These are phyloP conservation scores for Syngnathus floridae DNA, from an alignment of 2,113 vertebrate genomes.

Conservation along the genomic window DNA sequence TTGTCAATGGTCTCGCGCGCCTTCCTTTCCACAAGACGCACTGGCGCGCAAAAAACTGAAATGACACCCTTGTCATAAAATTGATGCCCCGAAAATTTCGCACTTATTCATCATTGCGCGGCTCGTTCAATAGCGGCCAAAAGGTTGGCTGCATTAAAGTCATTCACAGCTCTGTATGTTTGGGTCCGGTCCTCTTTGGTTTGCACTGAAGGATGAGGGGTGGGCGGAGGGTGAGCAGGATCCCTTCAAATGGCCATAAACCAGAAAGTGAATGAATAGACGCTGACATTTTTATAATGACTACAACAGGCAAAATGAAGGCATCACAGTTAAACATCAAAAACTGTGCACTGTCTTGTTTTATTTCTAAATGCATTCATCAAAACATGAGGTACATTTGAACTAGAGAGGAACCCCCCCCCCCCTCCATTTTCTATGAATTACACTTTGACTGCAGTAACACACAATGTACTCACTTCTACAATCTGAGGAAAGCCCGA, in stretches of 20 bases:
- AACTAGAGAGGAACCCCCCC: slow-evolving; percentile 3
- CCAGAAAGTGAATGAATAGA: slow-evolving; percentile 39
- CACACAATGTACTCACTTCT: not conserved
- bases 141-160: too few species aligned
- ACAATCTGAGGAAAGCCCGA: not conserved
- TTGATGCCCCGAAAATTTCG: slow-evolving; percentile 19
- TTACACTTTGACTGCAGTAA: not conserved
- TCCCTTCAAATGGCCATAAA: slow-evolving; percentile 1
- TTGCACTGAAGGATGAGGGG: too few species aligned
- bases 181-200: too few species aligned
- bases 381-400: slow-evolving; percentile 20
- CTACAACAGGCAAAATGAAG: slow-evolving; percentile 48
- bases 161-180: too few species aligned
- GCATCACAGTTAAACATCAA: slow-evolving; percentile 21
- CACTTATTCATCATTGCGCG: too few species aligned
- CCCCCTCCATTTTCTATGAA: not conserved
- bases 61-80: slow-evolving; percentile 35
- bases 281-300: slow-evolving; percentile 53
- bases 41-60: slow-evolving; percentile 14
- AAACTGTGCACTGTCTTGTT: slow-evolving; percentile 26
- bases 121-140: too few species aligned
- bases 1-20: slow-evolving; percentile 7
- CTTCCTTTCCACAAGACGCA: slow-evolving; percentile 24
- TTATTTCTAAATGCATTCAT: slow-evolving; percentile 41
- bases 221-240: too few species aligned